Conservation (phyloP, 2,797 vertebrate genomes). For the Cossypha dichroa region DNA sequence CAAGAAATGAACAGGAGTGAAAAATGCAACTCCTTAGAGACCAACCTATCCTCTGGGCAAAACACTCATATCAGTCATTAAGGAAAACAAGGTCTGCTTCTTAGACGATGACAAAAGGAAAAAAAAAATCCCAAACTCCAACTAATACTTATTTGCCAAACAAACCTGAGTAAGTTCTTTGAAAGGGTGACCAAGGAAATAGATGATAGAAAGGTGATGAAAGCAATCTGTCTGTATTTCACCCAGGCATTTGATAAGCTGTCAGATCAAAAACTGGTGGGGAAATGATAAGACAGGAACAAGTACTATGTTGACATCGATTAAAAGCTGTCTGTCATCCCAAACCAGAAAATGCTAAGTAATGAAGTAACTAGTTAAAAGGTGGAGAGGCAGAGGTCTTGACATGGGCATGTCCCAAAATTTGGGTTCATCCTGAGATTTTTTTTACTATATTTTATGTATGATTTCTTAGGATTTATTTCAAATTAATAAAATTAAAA, state of each 20-base stretch:
- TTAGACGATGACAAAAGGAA: background rate
- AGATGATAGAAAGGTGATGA: slow-evolving; percentile 19
- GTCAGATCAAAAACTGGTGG: slow-evolving; percentile 23
- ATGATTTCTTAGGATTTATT: background rate
- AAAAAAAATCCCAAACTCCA: background rate
- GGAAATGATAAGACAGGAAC: background rate
- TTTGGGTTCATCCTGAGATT: background rate
- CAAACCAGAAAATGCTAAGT: background rate
- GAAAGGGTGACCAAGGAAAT: slow-evolving; percentile 1
- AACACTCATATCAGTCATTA: background rate
- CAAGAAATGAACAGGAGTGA: background rate
- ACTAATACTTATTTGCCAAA: background rate
- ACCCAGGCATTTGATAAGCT: background rate
- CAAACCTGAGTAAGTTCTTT: background rate
- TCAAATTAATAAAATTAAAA: background rate
- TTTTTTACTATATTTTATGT: background rate
- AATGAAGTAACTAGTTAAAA: background rate
- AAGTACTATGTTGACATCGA: background rate
- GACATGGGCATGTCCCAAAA: background rate
- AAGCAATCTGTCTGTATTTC: slow-evolving; percentile 13
- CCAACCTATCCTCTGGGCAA: background rate
- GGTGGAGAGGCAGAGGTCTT: background rate
- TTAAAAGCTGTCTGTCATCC: background rate
- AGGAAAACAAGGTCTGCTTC: background rate
- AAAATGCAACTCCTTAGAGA: background rate